Base-by-base conservation (phyloP, 2,797 vertebrate species). In the Brotogeris chrysoptera region DNA sequence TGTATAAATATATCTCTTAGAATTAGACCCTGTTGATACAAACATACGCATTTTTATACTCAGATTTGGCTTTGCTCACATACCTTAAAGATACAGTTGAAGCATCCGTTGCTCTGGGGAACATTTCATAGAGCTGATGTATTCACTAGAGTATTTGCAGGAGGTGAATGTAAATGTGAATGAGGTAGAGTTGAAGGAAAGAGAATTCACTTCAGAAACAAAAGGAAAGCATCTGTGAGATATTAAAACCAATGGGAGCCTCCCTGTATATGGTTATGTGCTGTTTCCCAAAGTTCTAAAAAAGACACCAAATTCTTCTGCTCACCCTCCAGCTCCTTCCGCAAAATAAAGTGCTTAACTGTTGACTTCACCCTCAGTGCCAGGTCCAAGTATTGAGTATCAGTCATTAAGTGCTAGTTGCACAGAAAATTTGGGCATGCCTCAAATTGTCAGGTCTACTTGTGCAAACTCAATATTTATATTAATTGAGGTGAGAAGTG, bases 401-500 rank as follows among this genome's bases (percentile, higher is more conserved):
- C 92, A 92, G 93, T 85, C 77, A 86, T 94, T 77, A 91, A 83
- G 38, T 63, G 64, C 38, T 90, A 55, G 61, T 89, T 94, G 88
- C 69, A 93, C 43, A 86, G 91, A 93, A 92, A 88, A 95, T 78
- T 61, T 79, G 78, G 93, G 92, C 94, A 96, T 96, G 95, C 61
- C 96, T 96, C 92, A 89, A 80, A 93, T 79, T 95, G 96, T 82
- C 92, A 86, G 69, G 77, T 85, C 72, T 96, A 27, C 85, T 92
- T 96, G 94, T 88, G 86, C 92, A 96, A 95, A 81, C 69, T 91
- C 68, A 86, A 53, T 97, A 90, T 94, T 95, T 74, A 47, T 87
- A 91, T 92, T 92, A 97, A 92, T 92, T 85, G 92, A 96, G 74
- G 82, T 94, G 85, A 92, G 91, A 93, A 96, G 94, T 97, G 95